Evolutionary conservation across 92 coral and sea anemone genomes (phyloP), one percentile per base, ranked within the genome.

Genomic region (Epizoanthus fatuus): DNA sequence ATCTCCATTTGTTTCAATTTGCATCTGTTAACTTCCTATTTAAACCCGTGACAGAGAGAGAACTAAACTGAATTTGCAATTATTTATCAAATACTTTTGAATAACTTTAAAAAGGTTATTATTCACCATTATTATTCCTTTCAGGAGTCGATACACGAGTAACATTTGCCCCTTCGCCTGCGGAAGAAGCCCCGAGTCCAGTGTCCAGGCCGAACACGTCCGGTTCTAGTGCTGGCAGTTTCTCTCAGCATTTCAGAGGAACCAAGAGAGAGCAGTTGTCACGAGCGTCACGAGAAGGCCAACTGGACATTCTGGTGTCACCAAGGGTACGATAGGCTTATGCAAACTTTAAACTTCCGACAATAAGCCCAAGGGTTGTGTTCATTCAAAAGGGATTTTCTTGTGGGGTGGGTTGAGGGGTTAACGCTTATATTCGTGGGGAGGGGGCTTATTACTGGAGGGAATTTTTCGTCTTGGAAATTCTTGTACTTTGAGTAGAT

Each of bases 201-300:
- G 17, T 62, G 1, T 1, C 82, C 37, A 77, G 70, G 38, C 44
- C 82, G 12, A 62, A 62, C 15, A 77, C 82, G 35, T 42, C 69
- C 12, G 58, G 57, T 55, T 77, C 82, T 20, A 20, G 49, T 37
- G 40, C 44, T 3, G 42, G 59, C 39, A 77, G 59, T 19, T 7
- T 20, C 54, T 58, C 53, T 0, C 70, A 58, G 44, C 82, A 87
- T 20, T 94, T 80, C 69, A 79, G 88, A 42, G 98, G 98, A 32
- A 94, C 98, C 37, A 94, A 92, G 11, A 83, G 91, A 59, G 91
- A 91, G 75, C 93, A 92, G 60, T 55, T 94, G n/a, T 94, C 98
- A 37, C 85, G 93, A 40, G 68, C 84, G 81, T 94, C 98, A 52
- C 84, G 86, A 55, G 69, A 74, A 40, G 86, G 81, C 12, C 94